A percentile compares a stretch with the other conserved stretches of the same genome.
Evolutionary conservation across 2,113 vertebrate species (phyloP).

Genomic region (Chrysochloris asiatica): DNA sequence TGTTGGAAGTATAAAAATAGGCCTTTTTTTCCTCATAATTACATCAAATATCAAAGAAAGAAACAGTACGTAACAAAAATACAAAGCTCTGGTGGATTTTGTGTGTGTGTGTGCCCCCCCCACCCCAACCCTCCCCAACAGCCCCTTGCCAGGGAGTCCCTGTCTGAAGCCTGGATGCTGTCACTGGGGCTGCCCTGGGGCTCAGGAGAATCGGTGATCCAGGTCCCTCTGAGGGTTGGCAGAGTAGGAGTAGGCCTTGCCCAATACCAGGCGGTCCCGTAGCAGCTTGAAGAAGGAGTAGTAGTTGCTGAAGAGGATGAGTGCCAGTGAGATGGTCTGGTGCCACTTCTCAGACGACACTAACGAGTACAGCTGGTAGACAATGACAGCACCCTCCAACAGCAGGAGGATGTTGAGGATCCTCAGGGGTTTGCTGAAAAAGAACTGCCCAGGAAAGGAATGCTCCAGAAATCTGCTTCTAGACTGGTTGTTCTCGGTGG

Average conservation of each 20-base stretch:
- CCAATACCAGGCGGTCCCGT: conserved; percentile 96
- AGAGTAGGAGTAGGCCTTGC: conserved; percentile 95
- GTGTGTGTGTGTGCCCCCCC: conserved; percentile 3
- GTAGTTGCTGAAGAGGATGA: conserved; percentile 99
- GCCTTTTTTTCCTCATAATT: conserved; percentile 89
- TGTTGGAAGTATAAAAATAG: conserved; percentile 97
- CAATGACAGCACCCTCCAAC: conserved; percentile 96
- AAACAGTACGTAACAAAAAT: conserved; percentile 97
- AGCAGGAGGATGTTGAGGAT: conserved; percentile 98
- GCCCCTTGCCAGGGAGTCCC: conserved; percentile 52
- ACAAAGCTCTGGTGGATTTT: conserved; percentile 89
- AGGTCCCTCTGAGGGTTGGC: conserved; percentile 87
- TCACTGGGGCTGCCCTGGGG: background rate
- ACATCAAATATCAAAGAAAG: conserved; percentile 92
- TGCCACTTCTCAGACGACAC: conserved; percentile 98
- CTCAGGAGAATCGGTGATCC: conserved; percentile 93
- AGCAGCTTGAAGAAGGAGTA: conserved; percentile 99
- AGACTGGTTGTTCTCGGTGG: background rate
- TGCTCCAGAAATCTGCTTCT: background rate
- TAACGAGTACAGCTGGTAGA: conserved; percentile 98
- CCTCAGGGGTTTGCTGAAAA: conserved; percentile 98
- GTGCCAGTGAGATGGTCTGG: conserved; percentile 96
- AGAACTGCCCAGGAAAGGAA: conserved; percentile 88
- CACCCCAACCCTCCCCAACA: background rate
- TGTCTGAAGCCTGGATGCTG: conserved; percentile 47